phyloP scores from a whole-genome alignment of 2,113 vertebrate genomes.

The Aldabrachelys gigantea region DNA sequence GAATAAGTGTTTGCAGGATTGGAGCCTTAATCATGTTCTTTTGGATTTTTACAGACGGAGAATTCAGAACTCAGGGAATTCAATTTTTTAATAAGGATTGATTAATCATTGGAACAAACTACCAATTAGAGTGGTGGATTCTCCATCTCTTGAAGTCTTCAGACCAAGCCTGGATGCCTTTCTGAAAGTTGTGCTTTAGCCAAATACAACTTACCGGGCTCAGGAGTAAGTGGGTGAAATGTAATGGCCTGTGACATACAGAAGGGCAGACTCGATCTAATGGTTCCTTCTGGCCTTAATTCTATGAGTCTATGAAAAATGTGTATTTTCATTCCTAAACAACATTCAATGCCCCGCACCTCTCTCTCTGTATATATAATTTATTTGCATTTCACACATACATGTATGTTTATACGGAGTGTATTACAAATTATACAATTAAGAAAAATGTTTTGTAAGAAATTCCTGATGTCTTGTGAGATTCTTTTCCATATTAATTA shows the following conservation, averaged over 20 bases:
- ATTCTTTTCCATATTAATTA: background rate
- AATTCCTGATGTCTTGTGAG: background rate
- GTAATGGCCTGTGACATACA: background rate
- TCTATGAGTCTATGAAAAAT: background rate
- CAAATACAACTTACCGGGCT: background rate
- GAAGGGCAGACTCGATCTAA: background rate
- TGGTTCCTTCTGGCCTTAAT: background rate
- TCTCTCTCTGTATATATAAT: background rate
- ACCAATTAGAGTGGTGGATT: background rate
- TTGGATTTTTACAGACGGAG: background rate
- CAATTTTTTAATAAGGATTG: background rate
- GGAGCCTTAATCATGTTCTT: conserved; percentile 50
- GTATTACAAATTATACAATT: background rate
- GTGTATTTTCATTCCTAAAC: background rate
- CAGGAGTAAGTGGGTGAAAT: background rate
- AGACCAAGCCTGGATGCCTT: background rate
- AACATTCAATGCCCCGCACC: background rate
- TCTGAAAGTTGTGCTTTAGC: background rate
- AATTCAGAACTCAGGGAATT: background rate
- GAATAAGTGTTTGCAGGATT: conserved; percentile 41
- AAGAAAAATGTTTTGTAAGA: background rate
- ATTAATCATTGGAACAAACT: background rate
- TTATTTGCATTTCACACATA: background rate
- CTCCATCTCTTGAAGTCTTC: background rate
- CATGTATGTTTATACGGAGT: background rate